Conservation (phyloP, 2,113 vertebrate genomes). For the Crotalus tigris region DNA sequence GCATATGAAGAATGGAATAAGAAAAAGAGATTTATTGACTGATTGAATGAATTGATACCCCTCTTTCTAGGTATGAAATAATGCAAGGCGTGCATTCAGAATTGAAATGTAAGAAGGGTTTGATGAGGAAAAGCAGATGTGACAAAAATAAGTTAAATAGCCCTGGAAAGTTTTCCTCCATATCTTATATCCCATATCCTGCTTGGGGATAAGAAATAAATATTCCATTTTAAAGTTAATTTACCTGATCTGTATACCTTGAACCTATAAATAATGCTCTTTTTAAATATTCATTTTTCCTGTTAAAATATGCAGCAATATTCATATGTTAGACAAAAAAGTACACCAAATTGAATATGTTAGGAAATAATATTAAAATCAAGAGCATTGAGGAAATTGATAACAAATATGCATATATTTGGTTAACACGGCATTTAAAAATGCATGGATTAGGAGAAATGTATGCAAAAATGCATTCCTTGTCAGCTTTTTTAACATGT, state of each 20-base stretch:
- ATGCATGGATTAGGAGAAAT: not conserved
- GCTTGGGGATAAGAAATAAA: not conserved
- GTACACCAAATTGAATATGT: not conserved
- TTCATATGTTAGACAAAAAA: not conserved
- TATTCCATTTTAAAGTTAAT: not conserved
- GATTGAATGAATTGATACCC: not conserved
- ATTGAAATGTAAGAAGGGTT: not conserved
- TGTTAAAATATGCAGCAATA: not conserved
- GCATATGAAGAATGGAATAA: not conserved
- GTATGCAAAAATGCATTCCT: not conserved
- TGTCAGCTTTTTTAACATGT: not conserved
- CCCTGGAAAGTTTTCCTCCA: not conserved
- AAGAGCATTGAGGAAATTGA: not conserved
- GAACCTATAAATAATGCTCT: not conserved
- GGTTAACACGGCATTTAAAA: not conserved
- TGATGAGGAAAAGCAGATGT: not conserved
- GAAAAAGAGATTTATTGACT: not conserved
- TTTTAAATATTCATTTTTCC: not conserved
- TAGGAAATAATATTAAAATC: not conserved
- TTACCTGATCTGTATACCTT: not conserved
- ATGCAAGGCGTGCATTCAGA: not conserved
- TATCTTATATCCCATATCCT: not conserved
- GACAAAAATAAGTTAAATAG: not conserved
- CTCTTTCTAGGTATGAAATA: not conserved
- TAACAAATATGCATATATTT: not conserved